Conservation (phyloP, 2,888 invertebrate genomes). For the Nezara viridula region DNA sequence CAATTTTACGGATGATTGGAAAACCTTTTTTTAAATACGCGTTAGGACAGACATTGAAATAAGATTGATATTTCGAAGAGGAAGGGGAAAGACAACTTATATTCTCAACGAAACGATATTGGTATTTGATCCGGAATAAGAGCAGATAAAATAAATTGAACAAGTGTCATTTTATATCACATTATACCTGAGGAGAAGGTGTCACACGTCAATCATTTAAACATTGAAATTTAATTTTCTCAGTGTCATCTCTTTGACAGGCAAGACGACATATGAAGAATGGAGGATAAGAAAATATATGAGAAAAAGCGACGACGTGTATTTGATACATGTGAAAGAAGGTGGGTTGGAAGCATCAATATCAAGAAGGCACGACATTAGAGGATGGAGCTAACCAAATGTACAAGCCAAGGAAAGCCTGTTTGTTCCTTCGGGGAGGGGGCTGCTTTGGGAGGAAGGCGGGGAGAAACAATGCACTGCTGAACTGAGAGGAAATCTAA, state of each 20-base stretch:
- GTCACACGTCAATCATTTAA: background rate
- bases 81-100: too few species aligned
- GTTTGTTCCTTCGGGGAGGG: background rate
- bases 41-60: too few species aligned
- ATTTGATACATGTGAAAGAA: background rate
- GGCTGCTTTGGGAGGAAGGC: too few species aligned
- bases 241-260: background rate
- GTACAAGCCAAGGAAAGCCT: background rate
- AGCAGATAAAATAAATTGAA: constrained; percentile 19
- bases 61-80: too few species aligned
- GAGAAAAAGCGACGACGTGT: background rate
- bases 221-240: background rate
- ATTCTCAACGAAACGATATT: too few species aligned
- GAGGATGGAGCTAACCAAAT: background rate
- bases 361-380: background rate
- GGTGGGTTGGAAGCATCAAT: background rate
- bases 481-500: background rate
- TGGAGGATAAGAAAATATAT: background rate
- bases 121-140: background rate
- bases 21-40: too few species aligned
- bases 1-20: too few species aligned
- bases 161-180: background rate
- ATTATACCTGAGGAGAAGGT: background rate
- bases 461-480: background rate
- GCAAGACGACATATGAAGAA: background rate